Evolutionary conservation across 2,113 vertebrate species (phyloP).

Genomic region (Lipotes vexillifer): DNA sequence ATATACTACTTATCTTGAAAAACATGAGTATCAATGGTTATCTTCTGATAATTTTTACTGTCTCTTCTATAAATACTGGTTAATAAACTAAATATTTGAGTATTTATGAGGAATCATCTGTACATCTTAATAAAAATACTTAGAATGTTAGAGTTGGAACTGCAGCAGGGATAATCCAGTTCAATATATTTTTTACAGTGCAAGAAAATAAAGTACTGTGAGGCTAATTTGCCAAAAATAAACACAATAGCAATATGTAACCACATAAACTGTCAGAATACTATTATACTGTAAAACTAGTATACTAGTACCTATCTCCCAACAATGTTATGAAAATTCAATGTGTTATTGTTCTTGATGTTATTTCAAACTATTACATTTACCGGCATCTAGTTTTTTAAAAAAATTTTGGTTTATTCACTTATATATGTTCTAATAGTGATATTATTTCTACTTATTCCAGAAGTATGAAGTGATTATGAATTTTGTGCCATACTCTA

Average conservation of each 20-base stretch:
- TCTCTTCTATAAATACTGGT: background rate
- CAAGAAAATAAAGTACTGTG: background rate
- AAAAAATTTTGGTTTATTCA: background rate
- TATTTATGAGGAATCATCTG: background rate
- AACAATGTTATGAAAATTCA: constrained; percentile 7
- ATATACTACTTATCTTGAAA: constrained; percentile 15
- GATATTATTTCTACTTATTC: background rate
- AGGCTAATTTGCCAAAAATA: background rate
- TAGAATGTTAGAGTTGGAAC: background rate
- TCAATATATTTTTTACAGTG: background rate
- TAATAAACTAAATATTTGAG: background rate
- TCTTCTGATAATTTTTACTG: background rate
- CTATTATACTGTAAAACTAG: background rate
- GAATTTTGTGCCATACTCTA: background rate
- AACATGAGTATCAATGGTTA: background rate
- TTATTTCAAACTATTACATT: background rate
- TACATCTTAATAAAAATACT: background rate
- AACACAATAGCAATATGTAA: background rate
- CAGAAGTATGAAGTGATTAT: constrained; percentile 1
- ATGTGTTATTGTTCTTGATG: background rate
- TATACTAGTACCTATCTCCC: background rate
- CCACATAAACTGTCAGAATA: background rate
- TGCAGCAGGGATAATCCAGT: background rate
- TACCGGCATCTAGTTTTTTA: background rate
- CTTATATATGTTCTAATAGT: background rate